Evolutionary conservation across 2,113 vertebrate genomes (phyloP).

Genomic region (Larimichthys crocea): DNA sequence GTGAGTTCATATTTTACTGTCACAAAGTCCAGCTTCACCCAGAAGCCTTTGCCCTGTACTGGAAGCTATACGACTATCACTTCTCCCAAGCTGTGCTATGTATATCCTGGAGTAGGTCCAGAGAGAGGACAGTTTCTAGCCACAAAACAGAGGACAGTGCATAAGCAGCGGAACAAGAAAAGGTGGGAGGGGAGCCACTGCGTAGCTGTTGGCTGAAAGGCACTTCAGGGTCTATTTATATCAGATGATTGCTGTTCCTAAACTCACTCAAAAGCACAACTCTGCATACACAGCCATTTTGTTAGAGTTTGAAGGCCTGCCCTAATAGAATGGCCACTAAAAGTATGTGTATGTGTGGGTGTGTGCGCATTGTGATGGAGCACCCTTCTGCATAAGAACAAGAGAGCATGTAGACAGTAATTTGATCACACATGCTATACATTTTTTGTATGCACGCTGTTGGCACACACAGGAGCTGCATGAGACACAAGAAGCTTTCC

Average conservation of each 20-base stretch:
- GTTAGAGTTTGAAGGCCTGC: constrained; percentile 33
- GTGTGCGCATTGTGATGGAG: background rate
- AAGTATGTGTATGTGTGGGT: background rate
- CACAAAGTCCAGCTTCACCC: constrained; percentile 2
- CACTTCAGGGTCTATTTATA: constrained; percentile 76
- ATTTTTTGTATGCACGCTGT: background rate
- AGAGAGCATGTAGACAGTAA: background rate
- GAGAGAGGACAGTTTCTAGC: constrained; percentile 32
- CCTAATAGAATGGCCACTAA: constrained; percentile 31
- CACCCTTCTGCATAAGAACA: constrained; percentile 15
- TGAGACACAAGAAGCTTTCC: constrained; percentile 15
- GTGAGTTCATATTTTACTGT: background rate
- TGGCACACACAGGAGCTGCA: background rate
- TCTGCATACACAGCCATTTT: constrained; percentile 62
- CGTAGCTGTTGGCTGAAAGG: constrained; percentile 56
- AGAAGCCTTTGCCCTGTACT: constrained; percentile 7
- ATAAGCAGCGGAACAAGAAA: constrained; percentile 11
- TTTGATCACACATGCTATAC: background rate
- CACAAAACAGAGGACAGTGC: constrained; percentile 51
- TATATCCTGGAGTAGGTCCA: constrained; percentile 62
- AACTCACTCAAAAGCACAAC: constrained; percentile 65
- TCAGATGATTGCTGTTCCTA: constrained; percentile 67
- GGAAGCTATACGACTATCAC: constrained; percentile 28
- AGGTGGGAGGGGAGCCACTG: constrained; percentile 18
- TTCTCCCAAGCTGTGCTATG: constrained; percentile 41